Base-by-base conservation (phyloP, 1,140 invertebrate species). In the Ceratina australensis region DNA sequence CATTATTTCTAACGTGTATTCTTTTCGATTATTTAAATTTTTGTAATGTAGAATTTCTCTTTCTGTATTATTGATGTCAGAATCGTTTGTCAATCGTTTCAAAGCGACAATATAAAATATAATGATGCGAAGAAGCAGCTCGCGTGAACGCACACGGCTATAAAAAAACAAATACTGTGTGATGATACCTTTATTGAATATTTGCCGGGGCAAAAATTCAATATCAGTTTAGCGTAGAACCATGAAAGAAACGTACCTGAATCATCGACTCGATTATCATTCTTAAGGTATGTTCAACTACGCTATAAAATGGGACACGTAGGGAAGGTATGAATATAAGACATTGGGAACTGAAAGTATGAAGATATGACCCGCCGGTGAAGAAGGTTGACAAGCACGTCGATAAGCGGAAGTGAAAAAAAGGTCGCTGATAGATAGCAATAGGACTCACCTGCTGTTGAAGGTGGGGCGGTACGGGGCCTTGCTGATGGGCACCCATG, bases 361-460 rank as follows among this genome's bases (percentile, higher is more conserved):
- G 33, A 54, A 24, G 64, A 57, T 3, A 60, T 10, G 56, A 42
- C 60, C 68, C 18, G 54, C 33, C 49, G 56, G 42, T 47, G n/a
- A n/a, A 69, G 18, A 69, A 68, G 16, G 0, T 52, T 60, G 47
- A 18, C 24, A 64, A 72, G 68, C 75, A 72, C 59, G 68, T 26
- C 33, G 50, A 57, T 12, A 78, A 77, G 74, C 74, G 42, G 28
- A 61, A 57, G 59, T 64, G 50, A 72, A 78, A 83, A 83, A 42
- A 83, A 83, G 10, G 49, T 75, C 59, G 56, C 52, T 54, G 69
- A 84, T 72, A 85, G 82, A 84, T 78, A 42, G 16, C 72, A 81
- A 66, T 80, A 54, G 84, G 82, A 93, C 93, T 93, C 92, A 93
- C 93, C 93, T 93, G 92, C 85, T 93, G 92, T 78, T 93, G 92